These are phyloP conservation scores for Danio kyathit DNA, from an alignment of 2,797 vertebrate species.

Conservation along the genomic window DNA sequence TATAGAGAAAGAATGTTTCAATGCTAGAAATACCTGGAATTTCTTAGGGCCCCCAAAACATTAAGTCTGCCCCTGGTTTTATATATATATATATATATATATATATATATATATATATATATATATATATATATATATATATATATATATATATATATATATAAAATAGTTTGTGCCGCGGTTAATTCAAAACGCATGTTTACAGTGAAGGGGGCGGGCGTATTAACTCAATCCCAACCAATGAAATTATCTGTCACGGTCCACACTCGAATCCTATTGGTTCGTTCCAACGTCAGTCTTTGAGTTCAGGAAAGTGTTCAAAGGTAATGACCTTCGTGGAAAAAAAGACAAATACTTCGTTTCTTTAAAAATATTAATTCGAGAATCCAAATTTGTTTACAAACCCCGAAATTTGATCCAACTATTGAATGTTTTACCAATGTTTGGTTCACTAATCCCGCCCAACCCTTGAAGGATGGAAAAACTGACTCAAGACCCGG, in stretches of 20 bases:
- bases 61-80: too few relatives aligned
- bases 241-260: neutral
- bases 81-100: too few relatives aligned
- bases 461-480: neutral
- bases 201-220: neutral
- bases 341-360: neutral
- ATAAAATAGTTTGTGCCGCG: neutral
- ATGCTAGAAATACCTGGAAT: too few relatives aligned
- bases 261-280: neutral
- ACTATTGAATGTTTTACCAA: neutral
- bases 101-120: too few relatives aligned
- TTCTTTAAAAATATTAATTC: neutral
- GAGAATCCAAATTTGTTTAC: neutral
- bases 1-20: too few relatives aligned
- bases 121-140: too few relatives aligned
- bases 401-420: neutral
- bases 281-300: neutral
- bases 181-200: too few relatives aligned
- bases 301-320: neutral
- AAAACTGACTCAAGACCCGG: neutral
- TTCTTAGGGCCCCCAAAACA: too few relatives aligned
- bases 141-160: too few relatives aligned
- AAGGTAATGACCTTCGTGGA: neutral
- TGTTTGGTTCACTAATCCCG: neutral
- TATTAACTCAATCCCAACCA: neutral